These are phyloP conservation scores for Spea bombifrons DNA, from an alignment of 2,113 vertebrate genomes.

Conservation along the genomic window DNA sequence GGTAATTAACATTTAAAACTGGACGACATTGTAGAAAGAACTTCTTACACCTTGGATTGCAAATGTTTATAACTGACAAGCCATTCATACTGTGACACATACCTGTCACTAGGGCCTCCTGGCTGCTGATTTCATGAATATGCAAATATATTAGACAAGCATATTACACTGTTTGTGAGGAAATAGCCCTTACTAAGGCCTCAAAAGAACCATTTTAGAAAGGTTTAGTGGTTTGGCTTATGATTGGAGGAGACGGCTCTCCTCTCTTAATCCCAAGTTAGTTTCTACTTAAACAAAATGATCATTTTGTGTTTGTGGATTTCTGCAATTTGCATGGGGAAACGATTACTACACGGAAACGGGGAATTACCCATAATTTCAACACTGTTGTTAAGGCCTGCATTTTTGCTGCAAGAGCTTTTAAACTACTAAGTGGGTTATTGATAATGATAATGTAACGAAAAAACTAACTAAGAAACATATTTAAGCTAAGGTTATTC, in stretches of 20 bases:
- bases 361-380: slow-evolving; percentile 35
- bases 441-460: slow-evolving; percentile 16
- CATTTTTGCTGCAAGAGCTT: slow-evolving; percentile 10
- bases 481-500: neutral
- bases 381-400: slow-evolving; percentile 4
- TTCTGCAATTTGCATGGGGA: slow-evolving; percentile 44
- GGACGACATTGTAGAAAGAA: too few relatives aligned
- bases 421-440: slow-evolving; percentile 14
- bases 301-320: slow-evolving; percentile 40
- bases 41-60: too few relatives aligned
- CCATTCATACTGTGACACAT: slow-evolving; percentile 21
- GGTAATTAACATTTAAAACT: too few relatives aligned
- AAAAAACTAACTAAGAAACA: neutral
- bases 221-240: slow-evolving; percentile 6
- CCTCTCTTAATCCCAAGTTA: slow-evolving; percentile 37
- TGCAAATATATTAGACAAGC: slow-evolving; percentile 18
- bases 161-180: slow-evolving; percentile 24
- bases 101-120: slow-evolving; percentile 20
- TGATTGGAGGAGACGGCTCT: slow-evolving; percentile 42
- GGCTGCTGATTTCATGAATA: slow-evolving; percentile 36
- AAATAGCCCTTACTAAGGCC: slow-evolving; percentile 25
- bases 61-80: slow-evolving; percentile 12
- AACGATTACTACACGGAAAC: slow-evolving; percentile 42
- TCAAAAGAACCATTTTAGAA: slow-evolving; percentile 30
- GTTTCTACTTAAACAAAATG: slow-evolving; percentile 46